A percentile compares a stretch with the other conserved stretches of the same genome.
These are phyloP conservation scores for Eristalis tenax DNA, from an alignment of 2,888 invertebrate genomes.

Conservation along the genomic window DNA sequence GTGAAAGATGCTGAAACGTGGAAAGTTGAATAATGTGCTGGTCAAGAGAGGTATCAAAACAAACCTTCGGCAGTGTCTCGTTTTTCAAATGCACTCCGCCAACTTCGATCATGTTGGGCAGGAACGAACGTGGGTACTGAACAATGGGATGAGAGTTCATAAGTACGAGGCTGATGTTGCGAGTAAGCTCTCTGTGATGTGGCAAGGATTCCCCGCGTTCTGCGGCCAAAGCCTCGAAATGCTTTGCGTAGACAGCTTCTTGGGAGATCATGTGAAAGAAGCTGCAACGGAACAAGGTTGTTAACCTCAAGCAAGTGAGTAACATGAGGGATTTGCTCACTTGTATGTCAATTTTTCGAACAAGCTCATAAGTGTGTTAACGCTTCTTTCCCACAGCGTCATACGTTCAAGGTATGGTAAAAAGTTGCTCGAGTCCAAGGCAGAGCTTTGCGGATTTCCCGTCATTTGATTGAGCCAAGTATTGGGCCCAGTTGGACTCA, in stretches of 20 bases:
- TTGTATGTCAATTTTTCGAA: slow-evolving; percentile 80
- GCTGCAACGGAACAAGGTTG: slow-evolving; percentile 71
- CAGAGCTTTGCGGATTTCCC: slow-evolving; percentile 82
- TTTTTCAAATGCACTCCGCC: slow-evolving; percentile 77
- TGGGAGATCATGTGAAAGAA: slow-evolving; percentile 80
- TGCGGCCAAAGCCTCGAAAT: slow-evolving; percentile 77
- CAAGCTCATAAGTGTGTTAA: slow-evolving; percentile 80
- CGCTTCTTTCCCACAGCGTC: slow-evolving; percentile 80
- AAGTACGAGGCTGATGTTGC: slow-evolving; percentile 79
- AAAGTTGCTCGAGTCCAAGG: slow-evolving; percentile 81
- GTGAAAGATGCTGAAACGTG: slow-evolving; percentile 74
- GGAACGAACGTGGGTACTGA: slow-evolving; percentile 79
- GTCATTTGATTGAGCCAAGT: slow-evolving; percentile 81
- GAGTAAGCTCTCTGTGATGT: slow-evolving; percentile 78
- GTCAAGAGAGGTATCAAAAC: background rate
- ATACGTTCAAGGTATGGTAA: slow-evolving; percentile 80
- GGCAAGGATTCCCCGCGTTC: slow-evolving; percentile 74
- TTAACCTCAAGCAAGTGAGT: background rate
- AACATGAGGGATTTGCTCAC: slow-evolving; percentile 68
- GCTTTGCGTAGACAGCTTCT: slow-evolving; percentile 78
- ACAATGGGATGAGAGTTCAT: slow-evolving; percentile 80
- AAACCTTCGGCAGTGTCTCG: slow-evolving; percentile 75
- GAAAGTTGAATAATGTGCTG: background rate
- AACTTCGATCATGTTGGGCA: slow-evolving; percentile 80
- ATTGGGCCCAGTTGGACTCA: slow-evolving; percentile 81